Evolutionary conservation across 2,797 vertebrate species (phyloP).

Genomic region (Melanotaenia boesemani): DNA sequence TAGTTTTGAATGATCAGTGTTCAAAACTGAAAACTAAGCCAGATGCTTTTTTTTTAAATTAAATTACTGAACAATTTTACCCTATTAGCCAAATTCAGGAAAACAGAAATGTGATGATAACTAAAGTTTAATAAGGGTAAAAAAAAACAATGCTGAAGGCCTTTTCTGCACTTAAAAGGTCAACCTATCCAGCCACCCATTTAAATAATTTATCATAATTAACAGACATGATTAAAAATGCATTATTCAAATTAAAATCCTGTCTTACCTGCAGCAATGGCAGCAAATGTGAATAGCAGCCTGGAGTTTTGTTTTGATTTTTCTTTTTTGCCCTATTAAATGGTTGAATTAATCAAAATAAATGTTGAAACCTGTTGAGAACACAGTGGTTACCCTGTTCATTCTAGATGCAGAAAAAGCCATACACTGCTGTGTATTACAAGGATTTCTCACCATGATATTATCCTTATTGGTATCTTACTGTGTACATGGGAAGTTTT

Average conservation of each 20-base stretch:
- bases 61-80: not conserved
- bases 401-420: too few relatives aligned
- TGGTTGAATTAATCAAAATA: not conserved
- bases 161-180: not conserved
- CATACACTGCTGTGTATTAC: too few relatives aligned
- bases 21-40: slow-evolving; percentile 31
- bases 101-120: not conserved
- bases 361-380: too few relatives aligned
- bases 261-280: not conserved
- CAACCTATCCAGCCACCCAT: not conserved
- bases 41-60: not conserved
- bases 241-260: not conserved
- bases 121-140: not conserved
- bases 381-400: too few relatives aligned
- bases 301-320: not conserved
- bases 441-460: too few relatives aligned
- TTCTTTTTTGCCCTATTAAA: not conserved
- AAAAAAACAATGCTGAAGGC: not conserved
- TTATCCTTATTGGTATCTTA: too few relatives aligned
- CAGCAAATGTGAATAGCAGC: not conserved
- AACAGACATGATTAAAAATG: not conserved
- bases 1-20: slow-evolving; percentile 17
- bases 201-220: not conserved
- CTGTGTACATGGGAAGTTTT: too few relatives aligned
- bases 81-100: not conserved